Conservation (phyloP, 2,113 vertebrate species). For the Ondatra zibethicus region DNA sequence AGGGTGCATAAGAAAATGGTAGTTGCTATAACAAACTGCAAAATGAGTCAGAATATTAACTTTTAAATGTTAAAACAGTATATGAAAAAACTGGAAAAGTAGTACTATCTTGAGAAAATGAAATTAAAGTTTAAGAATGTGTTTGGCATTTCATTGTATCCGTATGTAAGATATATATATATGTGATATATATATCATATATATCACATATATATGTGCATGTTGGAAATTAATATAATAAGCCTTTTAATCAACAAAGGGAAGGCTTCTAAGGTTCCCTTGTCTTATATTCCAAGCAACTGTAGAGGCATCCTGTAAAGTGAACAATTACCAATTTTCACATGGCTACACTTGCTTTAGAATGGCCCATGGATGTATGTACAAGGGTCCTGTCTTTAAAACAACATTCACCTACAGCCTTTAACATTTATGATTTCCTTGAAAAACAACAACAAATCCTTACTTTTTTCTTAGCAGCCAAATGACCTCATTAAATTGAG, state of each 20-base stretch:
- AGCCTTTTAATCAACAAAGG: neutral
- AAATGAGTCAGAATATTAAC: neutral
- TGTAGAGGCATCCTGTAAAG: neutral
- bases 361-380: neutral
- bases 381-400: neutral
- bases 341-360: fast-evolving
- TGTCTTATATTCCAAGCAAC: neutral
- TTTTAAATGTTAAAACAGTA: neutral
- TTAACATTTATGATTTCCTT: neutral
- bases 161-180: no score
- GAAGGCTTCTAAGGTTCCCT: neutral
- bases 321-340: neutral
- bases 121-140: neutral
- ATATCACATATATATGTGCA: no score
- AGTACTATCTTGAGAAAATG: neutral
- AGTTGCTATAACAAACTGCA: neutral
- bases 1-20: neutral
- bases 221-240: neutral
- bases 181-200: no score
- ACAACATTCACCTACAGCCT: neutral
- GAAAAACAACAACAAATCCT: neutral
- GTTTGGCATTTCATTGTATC: neutral
- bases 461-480: neutral
- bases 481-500: neutral
- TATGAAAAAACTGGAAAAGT: neutral